Percentiles rank a stretch among this genome's conserved stretches.
These are phyloP conservation scores for Astreopora myriophthalma DNA, from an alignment of 64 coral and sea anemone genomes.

Conservation along the genomic window DNA sequence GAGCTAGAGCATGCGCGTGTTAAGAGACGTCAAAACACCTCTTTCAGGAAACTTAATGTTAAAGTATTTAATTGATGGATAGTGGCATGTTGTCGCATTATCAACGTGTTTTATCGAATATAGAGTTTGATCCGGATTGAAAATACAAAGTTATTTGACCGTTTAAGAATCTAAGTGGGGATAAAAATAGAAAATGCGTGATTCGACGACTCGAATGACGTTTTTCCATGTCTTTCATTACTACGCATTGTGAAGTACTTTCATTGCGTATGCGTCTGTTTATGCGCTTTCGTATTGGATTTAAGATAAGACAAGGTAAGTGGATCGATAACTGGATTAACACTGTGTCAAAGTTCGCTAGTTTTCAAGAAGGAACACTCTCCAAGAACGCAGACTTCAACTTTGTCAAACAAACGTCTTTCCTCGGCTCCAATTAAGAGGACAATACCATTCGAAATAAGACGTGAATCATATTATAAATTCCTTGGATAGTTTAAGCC, in stretches of 20 bases:
- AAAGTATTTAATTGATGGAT: not conserved
- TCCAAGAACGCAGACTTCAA: not conserved
- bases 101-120: not conserved
- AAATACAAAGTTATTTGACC: not conserved
- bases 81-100: not conserved
- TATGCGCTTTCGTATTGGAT: not conserved
- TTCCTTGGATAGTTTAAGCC: not conserved
- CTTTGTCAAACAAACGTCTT: too few relatives aligned
- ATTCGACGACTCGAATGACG: not conserved
- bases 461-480: not conserved
- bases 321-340: slow-evolving; percentile 22
- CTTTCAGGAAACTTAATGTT: not conserved
- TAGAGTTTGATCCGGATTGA: not conserved
- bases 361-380: not conserved
- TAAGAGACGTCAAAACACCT: not conserved
- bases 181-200: not conserved
- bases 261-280: not conserved
- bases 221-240: slow-evolving; percentile 11
- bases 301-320: slow-evolving; percentile 27
- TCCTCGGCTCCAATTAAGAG: not conserved
- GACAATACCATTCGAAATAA: not conserved
- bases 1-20: not conserved
- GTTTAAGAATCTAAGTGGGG: not conserved
- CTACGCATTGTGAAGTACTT: not conserved
- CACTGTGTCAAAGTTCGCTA: not conserved